Base-by-base conservation (phyloP, 1,140 invertebrate species). In the Ceratosolen solmsi region DNA sequence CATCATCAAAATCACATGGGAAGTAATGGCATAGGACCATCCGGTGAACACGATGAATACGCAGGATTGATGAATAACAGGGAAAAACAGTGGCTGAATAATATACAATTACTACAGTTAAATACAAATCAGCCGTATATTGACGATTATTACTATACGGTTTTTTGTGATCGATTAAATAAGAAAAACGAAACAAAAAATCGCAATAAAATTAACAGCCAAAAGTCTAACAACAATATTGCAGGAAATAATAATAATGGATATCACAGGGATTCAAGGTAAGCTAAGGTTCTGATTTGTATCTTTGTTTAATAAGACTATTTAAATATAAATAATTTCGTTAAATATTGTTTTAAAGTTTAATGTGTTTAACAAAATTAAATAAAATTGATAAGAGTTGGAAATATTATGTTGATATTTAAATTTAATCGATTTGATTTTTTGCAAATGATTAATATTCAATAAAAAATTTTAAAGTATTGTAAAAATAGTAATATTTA, bases 31-130 rank as follows among this genome's bases (percentile, higher is more conserved):
- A 80, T 86, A 33, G 86, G 83, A 70, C 86, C 85, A 60, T 88
- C 85, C 20, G 89, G 89, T 36, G 93, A 93, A 22, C 89, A 89
- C 2, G 97, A 98, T 89, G 96, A 97, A 86, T 98, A 97, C 88
- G 95, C 95, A 9, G 97, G 97, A 33, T 91, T 98, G 3, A 99
- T 99, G 97, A 97, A 96, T 56, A 94, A 94, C 82, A 93, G 95
- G 58, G 97, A 99, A 87, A 98, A 98, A 87, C 96, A 98, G 82
- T 98, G 97, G 97, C 92, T 99, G 2, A 94, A 97, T 70, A 97
- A 97, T 88, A 98, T 99, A 86, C 97, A 98, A 89, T 92, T 98
- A 85, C 90, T 98, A 79, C 97, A 98, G 89, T 91, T 98, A 0
- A 96, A 96, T 84, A 96, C 96, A 1, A 96, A 95, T 68, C 96